phyloP scores from a whole-genome alignment of 2,797 vertebrate genomes.

The Mormyrus hasselquistii region DNA sequence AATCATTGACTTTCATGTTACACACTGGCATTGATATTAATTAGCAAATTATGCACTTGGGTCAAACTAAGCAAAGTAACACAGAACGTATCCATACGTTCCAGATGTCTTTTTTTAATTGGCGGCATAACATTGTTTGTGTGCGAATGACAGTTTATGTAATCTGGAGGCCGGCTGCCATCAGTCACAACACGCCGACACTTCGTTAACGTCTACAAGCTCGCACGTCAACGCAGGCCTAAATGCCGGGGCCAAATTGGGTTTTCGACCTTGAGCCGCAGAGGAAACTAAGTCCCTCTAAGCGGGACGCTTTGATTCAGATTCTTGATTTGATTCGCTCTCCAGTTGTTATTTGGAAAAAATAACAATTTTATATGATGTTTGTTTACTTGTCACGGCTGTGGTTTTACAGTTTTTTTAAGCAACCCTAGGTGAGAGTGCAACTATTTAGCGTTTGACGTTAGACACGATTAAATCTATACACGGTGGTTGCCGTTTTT shows the following conservation, averaged over 20 bases:
- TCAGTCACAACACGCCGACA: neutral
- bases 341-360: neutral
- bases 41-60: neutral
- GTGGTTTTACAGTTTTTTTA: neutral
- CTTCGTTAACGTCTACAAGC: conserved; percentile 12
- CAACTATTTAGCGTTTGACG: neutral
- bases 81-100: neutral
- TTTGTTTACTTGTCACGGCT: neutral
- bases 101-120: conserved; percentile 9
- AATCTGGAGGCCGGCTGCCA: neutral
- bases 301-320: neutral
- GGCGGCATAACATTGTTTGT: neutral
- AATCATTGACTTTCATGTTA: neutral
- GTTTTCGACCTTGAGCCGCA: neutral
- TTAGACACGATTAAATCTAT: neutral
- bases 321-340: neutral
- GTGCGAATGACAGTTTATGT: neutral
- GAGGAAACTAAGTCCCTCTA: neutral
- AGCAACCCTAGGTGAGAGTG: neutral
- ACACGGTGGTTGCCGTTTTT: neutral
- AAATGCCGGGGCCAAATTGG: neutral
- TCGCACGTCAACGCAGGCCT: neutral
- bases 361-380: neutral
- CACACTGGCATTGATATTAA: neutral
- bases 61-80: neutral